phyloP scores from a whole-genome alignment of 35 echinoderm and acorn worm genomes.

The Apostichopus japonicus region DNA sequence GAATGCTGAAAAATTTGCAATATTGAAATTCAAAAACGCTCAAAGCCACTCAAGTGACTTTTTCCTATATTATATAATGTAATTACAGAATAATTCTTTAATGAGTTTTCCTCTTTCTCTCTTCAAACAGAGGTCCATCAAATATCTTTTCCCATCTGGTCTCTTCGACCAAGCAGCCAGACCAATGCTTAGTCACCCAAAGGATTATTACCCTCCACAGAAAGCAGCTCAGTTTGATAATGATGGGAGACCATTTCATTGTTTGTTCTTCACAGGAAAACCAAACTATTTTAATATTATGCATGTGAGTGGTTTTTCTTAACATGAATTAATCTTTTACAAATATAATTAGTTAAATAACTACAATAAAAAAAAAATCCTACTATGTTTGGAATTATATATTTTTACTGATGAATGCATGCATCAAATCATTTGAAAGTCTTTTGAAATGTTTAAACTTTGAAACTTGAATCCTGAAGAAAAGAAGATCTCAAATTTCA shows the following conservation, averaged over 20 bases:
- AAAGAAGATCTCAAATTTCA: no score
- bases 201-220: constrained; percentile 86
- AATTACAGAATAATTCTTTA: no score
- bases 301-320: constrained; percentile 79
- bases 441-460: no score
- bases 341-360: not conserved
- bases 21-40: no score
- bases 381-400: no score
- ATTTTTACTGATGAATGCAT: no score
- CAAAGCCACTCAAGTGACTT: no score
- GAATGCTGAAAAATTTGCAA: no score
- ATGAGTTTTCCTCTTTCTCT: not conserved
- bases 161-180: constrained; percentile 89
- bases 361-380: no score
- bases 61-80: no score
- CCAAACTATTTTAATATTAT: constrained; percentile 92
- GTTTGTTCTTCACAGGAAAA: constrained; percentile 91
- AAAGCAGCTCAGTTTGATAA: constrained; percentile 86
- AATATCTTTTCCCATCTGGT: constrained; percentile 88
- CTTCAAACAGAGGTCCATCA: constrained; percentile 72
- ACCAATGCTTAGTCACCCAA: constrained; percentile 79
- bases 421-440: no score
- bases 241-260: constrained; percentile 85
- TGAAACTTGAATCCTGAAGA: no score
- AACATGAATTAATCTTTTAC: not conserved